Base-by-base conservation (phyloP, 2,797 vertebrate genomes). In the Myotis findleyi region DNA sequence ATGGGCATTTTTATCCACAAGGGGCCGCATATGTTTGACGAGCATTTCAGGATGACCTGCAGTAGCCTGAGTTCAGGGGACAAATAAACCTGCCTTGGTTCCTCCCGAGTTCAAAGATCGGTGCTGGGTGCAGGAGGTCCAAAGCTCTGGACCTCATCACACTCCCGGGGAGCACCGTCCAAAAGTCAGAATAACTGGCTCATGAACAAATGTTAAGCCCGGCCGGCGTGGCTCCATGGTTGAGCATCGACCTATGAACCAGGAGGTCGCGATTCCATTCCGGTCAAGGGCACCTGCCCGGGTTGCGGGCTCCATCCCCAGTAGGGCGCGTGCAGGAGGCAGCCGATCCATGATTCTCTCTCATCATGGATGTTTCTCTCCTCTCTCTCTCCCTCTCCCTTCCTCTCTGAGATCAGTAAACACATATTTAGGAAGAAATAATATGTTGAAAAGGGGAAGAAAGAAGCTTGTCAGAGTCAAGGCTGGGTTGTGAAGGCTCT, bases 131-230 rank as follows among this genome's bases (percentile, higher is more conserved):
- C 36, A 30, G 16, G 5, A 9, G 7, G 64, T 12, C 25, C 62
- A 62, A 72, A 87, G 30, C 14, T 20, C 11, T 27, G 20, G 33
- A 2, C 12, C 51, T 20, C 17, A 11, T 47, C 11, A 20, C 16
- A 36, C 0, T 0, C 9, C 36, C 36, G 62, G 16, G 84, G 10
- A 66, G 17, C 0, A 5, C 0, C n/a, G 59, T 9, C 20, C 27
- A 14, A 0, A 17, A 55, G 23, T 57, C 18, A 33, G 18, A 71
- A 47, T 44, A 41, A 30, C 18, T 33, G 41, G n/a, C 59, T 91
- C 36, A 5, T 8, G 30, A 82, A 20, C 4, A 21, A 23, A 21
- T 55, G 53, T 9, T 55, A 9, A 23, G 53, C 20, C 20, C 8
- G 20, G 53, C 20, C 1, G 1, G 20, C 0, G 20, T 55, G 53